Evolutionary conservation across 2,113 vertebrate genomes (phyloP).

Genomic region (Paracyprichromis sp.): DNA sequence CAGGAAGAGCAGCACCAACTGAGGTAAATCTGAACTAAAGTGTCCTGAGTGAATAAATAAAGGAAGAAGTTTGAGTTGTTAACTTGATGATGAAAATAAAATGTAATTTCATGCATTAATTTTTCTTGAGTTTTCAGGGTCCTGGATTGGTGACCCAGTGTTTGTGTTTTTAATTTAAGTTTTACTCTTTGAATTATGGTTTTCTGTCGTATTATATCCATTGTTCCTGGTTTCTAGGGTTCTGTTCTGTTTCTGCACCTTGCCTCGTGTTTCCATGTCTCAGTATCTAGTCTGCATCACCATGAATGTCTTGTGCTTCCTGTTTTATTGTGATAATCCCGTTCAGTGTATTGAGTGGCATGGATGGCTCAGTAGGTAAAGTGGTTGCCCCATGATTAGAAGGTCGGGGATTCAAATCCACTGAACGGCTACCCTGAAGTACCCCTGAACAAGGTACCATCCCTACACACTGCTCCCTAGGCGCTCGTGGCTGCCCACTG

Average conservation of each 20-base stretch:
- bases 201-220: not conserved
- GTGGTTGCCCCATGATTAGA: not conserved
- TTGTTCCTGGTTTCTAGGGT: not conserved
- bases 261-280: not conserved
- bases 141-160: not conserved
- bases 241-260: not conserved
- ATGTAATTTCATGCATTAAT: not conserved
- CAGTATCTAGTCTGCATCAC: not conserved
- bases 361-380: accelerated
- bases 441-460: not conserved
- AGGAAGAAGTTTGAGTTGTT: not conserved
- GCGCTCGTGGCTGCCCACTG: not conserved
- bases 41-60: not conserved
- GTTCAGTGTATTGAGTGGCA: not conserved
- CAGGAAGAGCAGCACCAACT: not conserved
- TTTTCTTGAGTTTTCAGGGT: not conserved
- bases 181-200: not conserved
- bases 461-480: not conserved
- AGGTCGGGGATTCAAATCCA: not conserved
- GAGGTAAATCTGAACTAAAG: not conserved
- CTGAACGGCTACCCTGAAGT: not conserved
- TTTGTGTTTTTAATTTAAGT: not conserved
- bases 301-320: not conserved
- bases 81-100: not conserved
- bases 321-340: not conserved